phyloP scores from a whole-genome alignment of 2,888 invertebrate species.

The Suillia variegata region DNA sequence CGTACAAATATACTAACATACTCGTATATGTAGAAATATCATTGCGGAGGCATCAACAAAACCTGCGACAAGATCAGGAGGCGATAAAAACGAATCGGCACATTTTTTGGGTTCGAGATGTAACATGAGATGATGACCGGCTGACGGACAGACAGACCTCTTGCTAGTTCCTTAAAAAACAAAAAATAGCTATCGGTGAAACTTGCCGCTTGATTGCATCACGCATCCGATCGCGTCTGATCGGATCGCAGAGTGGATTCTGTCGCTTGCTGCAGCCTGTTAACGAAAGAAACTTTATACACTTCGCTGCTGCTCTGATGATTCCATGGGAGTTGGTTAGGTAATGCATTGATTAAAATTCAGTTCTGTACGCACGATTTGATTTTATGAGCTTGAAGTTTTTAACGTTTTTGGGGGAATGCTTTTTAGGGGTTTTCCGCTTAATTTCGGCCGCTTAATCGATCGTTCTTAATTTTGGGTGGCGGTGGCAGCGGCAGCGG shows the following conservation, averaged over 20 bases:
- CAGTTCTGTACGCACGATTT: slow-evolving; percentile 24
- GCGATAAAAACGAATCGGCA: background rate
- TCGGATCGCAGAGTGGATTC: background rate
- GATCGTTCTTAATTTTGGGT: background rate
- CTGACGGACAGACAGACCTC: no score
- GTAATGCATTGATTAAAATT: slow-evolving; percentile 15
- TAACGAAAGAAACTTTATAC: slow-evolving; percentile 12
- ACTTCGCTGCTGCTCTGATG: slow-evolving; percentile 1
- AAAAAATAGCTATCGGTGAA: no score
- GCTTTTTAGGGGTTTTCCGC: slow-evolving; percentile 1
- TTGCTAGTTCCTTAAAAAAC: no score
- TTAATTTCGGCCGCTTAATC: background rate
- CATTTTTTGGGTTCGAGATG: no score
- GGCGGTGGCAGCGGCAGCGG: background rate
- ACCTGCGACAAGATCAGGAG: background rate
- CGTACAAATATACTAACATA: no score
- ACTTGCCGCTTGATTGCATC: background rate
- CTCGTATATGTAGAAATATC: no score
- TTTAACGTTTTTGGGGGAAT: background rate
- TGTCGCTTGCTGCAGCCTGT: background rate
- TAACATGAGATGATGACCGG: background rate
- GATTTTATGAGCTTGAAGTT: slow-evolving; percentile 16
- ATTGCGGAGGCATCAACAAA: background rate
- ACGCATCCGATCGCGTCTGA: background rate
- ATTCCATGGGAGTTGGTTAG: slow-evolving; percentile 12